Evolutionary conservation across 2,888 invertebrate species (phyloP).

Genomic region (Polydrusus pterygomalis): DNA sequence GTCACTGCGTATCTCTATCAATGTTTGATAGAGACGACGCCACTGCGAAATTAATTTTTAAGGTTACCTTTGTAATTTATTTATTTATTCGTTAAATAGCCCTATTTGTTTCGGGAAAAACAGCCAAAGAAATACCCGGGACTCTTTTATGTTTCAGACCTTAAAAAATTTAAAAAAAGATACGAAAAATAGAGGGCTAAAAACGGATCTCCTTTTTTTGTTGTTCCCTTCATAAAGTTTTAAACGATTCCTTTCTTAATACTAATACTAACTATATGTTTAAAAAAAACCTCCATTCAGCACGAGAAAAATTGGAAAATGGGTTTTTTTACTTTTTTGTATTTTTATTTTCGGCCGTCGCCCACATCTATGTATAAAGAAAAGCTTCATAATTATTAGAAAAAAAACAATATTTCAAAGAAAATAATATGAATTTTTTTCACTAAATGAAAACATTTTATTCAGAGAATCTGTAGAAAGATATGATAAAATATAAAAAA

Average conservation of each 20-base stretch:
- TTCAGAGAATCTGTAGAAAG: no score
- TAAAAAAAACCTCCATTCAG: background rate
- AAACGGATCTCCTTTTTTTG: background rate
- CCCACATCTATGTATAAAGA: background rate
- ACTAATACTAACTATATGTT: background rate
- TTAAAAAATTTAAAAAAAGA: background rate
- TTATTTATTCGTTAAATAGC: conserved; percentile 6
- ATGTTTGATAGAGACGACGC: background rate
- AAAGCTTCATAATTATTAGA: background rate
- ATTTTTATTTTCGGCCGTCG: background rate
- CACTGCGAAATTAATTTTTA: no score
- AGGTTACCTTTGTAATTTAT: background rate
- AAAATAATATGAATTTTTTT: no score
- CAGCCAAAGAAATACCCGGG: background rate
- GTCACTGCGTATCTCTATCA: no score
- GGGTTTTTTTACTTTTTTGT: background rate
- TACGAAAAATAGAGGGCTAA: background rate
- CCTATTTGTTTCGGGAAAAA: background rate
- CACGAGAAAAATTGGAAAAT: background rate
- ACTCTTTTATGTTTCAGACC: background rate
- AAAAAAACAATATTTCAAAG: no score
- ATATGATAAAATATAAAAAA: no score
- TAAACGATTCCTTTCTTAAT: background rate
- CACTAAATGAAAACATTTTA: no score
- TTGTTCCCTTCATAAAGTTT: background rate